Evolutionary conservation across 1,140 invertebrate genomes (phyloP), one percentile per base, ranked within the genome.

Genomic region (Sitophilus oryzae): DNA sequence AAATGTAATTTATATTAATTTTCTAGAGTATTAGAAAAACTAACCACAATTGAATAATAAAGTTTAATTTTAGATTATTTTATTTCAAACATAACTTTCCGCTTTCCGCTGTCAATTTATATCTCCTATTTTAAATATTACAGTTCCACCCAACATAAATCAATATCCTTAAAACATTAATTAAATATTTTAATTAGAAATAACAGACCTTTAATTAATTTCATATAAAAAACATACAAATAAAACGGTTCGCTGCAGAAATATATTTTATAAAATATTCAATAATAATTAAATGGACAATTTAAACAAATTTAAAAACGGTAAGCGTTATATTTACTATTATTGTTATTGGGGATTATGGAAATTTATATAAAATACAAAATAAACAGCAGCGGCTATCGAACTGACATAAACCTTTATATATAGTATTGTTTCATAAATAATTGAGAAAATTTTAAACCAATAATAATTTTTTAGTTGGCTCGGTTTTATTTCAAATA

Each of bases 381-480:
- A 21, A 50, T 42, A 50, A 50, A 50, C 48, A 38, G 20, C 21
- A 50, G 2, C 20, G 16, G 14, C 16, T 2, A 20, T 19, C 14
- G 22, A 42, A 14, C 34, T 38, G 8, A 20, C 21, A 22, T 46
- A 52, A 37, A 30, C 52, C 34, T 23, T 38, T 46, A 54, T 36
- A 30, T 43, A 23, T 23, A 23, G 36, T 54, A 38, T 54, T 45
- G 52, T 46, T 54, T 45, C 20, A 47, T 54, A 37, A 47, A 47
- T 54, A 40, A 47, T 54, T 54, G 25, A 46, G 42, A 53, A 53
- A 14, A 53, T 46, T 51, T 15, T 50, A 21, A 50, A 44, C 11
- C 40, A 38, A 35, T 37, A 45, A 23, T 53, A 53, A 53, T 52
- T 52, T 52, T 52, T 52, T 15, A 40, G 19, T 20, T 8, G 38